Evolutionary conservation across 2,113 vertebrate species (phyloP).

Genomic region (Odocoileus hemionus): DNA sequence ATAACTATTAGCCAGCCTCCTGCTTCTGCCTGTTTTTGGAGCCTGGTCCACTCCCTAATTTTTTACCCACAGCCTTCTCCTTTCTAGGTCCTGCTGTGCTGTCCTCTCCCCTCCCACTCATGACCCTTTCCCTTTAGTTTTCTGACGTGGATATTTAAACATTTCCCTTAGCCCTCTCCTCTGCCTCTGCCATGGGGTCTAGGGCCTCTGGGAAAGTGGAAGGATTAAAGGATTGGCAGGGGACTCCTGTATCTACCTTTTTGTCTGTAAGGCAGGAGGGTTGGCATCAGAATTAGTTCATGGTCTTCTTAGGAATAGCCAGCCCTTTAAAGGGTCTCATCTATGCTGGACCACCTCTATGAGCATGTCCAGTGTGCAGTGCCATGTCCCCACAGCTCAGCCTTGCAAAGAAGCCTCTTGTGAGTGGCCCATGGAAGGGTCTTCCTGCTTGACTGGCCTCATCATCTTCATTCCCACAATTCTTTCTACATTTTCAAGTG

Average conservation of each 20-base stretch:
- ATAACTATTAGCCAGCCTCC: background rate
- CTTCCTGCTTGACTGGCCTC: background rate
- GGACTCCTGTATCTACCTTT: background rate
- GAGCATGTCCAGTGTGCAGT: conserved; percentile 40
- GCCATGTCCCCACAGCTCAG: background rate
- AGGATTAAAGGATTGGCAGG: background rate
- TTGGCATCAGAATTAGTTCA: background rate
- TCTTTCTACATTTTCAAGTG: conserved; percentile 35
- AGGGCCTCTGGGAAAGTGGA: conserved; percentile 28
- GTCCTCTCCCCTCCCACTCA: background rate
- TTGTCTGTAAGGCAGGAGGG: background rate
- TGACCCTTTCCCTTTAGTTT: conserved; percentile 9
- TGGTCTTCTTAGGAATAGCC: conserved; percentile 6
- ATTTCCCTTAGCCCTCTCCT: conserved; percentile 7
- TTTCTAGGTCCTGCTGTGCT: conserved; percentile 1
- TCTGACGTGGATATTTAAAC: background rate
- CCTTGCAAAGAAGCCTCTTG: conserved; percentile 60
- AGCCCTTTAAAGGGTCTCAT: background rate
- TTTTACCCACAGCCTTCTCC: background rate
- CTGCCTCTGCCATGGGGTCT: background rate
- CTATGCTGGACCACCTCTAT: background rate
- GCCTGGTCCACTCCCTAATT: background rate
- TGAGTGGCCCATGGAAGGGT: background rate
- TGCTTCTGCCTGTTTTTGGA: conserved; percentile 15
- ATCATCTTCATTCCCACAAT: conserved; percentile 31